These are phyloP conservation scores for Chloebia gouldiae DNA, from an alignment of 2,113 vertebrate species.

Conservation along the genomic window DNA sequence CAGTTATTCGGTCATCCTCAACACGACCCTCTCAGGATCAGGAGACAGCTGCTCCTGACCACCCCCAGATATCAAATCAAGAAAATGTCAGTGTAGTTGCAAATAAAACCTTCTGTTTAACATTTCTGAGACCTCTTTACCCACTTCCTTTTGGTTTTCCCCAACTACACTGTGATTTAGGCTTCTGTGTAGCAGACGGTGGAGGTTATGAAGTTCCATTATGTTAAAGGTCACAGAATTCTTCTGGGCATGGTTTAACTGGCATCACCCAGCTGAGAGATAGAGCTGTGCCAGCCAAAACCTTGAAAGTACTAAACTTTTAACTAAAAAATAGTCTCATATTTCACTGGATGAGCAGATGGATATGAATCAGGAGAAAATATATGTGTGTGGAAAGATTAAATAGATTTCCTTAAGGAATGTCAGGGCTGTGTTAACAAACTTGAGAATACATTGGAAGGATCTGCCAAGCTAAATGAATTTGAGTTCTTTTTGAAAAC, in stretches of 20 bases:
- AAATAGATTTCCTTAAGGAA: neutral
- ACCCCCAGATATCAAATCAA: neutral
- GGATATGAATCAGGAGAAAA: neutral
- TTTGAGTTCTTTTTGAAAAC: neutral
- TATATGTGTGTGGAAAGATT: neutral
- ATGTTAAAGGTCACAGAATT: neutral
- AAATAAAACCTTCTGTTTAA: neutral
- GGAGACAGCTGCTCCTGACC: neutral
- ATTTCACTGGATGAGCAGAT: neutral
- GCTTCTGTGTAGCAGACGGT: neutral
- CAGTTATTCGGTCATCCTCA: neutral
- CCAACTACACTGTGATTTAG: neutral
- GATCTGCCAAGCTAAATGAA: neutral
- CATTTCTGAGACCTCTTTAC: neutral
- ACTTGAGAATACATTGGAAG: neutral
- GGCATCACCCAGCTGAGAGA: neutral
- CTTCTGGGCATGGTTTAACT: neutral
- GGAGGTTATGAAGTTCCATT: neutral
- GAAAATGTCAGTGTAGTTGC: neutral
- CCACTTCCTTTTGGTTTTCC: neutral
- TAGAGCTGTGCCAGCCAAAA: neutral
- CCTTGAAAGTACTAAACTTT: neutral
- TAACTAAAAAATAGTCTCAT: neutral
- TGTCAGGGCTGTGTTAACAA: neutral
- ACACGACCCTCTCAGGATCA: neutral